Conservation (phyloP, 1,140 invertebrate species). For the Metopolophium dirhodum region DNA sequence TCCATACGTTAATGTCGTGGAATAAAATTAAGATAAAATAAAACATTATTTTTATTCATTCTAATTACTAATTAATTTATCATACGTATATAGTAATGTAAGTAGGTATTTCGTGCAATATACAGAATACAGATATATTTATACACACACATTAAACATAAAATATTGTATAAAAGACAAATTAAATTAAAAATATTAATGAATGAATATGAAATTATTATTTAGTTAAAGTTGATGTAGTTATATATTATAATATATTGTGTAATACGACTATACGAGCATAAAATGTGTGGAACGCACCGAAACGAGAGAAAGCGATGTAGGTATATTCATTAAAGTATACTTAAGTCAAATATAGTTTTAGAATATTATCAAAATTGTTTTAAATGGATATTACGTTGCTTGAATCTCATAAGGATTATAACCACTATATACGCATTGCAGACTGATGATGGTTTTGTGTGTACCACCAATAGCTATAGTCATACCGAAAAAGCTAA, state of each 20-base stretch:
- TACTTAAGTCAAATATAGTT: neutral
- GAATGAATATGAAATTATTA: neutral
- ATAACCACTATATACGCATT: neutral
- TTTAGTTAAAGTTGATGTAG: neutral
- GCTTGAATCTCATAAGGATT: neutral
- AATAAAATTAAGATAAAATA: too few species aligned
- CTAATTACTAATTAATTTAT: too few species aligned
- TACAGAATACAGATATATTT: too few species aligned
- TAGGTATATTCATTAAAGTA: neutral
- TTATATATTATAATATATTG: neutral
- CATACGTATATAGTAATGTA: too few species aligned
- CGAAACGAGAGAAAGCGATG: neutral
- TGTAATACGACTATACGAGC: too few species aligned
- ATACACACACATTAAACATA: too few species aligned
- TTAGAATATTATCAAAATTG: neutral
- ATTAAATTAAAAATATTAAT: neutral
- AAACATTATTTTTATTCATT: too few species aligned
- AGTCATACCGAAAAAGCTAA: neutral
- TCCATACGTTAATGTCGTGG: neutral
- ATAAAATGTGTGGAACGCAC: neutral
- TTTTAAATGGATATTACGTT: neutral
- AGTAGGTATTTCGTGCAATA: too few species aligned
- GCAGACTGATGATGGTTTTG: neutral
- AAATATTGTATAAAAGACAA: neutral
- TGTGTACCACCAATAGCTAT: neutral